phyloP scores from a whole-genome alignment of 2,113 vertebrate species.

The Circaetus gallicus region DNA sequence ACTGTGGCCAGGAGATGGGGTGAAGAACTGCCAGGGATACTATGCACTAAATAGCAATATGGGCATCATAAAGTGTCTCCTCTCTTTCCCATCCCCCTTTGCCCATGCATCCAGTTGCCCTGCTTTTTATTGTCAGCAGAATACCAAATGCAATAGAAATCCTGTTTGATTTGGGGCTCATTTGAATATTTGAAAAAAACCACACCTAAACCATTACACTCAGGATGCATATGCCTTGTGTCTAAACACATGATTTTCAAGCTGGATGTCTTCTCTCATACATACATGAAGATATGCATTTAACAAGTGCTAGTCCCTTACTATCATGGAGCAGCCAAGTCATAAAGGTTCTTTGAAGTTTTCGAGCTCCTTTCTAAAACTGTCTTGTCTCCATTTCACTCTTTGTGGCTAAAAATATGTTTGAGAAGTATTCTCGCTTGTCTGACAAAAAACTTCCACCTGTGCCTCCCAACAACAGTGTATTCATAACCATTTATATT shows the following conservation, averaged over 20 bases:
- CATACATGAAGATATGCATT: not conserved
- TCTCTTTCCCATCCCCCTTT: not conserved
- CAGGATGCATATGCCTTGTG: not conserved
- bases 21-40: not conserved
- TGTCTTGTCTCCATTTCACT: not conserved
- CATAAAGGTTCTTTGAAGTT: not conserved
- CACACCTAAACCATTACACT: not conserved
- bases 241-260: not conserved
- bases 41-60: accelerated
- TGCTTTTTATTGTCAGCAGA: not conserved
- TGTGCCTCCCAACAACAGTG: not conserved
- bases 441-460: not conserved
- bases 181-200: not conserved
- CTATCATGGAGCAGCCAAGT: not conserved
- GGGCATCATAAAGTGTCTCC: not conserved
- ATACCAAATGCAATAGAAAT: not conserved
- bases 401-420: not conserved
- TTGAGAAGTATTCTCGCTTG: not conserved
- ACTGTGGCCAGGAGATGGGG: not conserved
- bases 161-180: not conserved
- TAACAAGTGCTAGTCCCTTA: not conserved
- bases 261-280: not conserved
- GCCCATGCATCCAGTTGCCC: not conserved
- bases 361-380: not conserved
- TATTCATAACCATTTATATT: not conserved